Evolutionary conservation across 2,797 vertebrate genomes (phyloP).

Genomic region (Pipistrellus nathusii): DNA sequence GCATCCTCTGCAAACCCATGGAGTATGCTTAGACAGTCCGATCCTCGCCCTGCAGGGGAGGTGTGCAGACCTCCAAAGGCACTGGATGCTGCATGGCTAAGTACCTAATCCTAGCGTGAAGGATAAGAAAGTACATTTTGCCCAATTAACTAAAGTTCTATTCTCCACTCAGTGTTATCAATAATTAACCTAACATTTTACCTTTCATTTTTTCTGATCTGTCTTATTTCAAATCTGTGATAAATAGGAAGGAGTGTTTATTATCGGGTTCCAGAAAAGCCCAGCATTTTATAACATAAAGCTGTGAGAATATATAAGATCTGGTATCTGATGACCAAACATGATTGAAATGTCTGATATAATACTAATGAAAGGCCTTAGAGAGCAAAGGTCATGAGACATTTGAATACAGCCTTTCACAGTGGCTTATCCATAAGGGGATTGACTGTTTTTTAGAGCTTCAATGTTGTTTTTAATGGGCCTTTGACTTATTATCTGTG

Average conservation of each 20-base stretch:
- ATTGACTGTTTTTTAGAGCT: not conserved
- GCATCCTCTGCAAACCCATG: not conserved
- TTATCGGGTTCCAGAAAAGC: not conserved
- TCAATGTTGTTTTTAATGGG: not conserved
- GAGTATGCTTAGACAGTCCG: not conserved
- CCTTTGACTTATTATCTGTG: conserved; percentile 21
- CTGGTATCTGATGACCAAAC: not conserved
- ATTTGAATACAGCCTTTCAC: conserved; percentile 7
- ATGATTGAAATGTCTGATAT: not conserved
- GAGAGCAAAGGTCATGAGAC: not conserved
- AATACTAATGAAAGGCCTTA: not conserved
- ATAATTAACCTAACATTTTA: not conserved
- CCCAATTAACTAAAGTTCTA: not conserved
- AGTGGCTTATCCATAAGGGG: not conserved
- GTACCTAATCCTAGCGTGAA: not conserved
- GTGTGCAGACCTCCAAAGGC: not conserved
- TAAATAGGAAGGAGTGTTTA: not conserved
- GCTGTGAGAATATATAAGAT: not conserved
- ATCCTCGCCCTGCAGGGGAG: not conserved
- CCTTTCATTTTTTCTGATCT: not conserved
- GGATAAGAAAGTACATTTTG: not conserved
- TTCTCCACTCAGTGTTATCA: not conserved
- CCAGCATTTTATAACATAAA: not conserved
- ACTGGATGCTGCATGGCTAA: not conserved
- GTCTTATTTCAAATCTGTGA: not conserved